Evolutionary conservation across 2,888 invertebrate species (phyloP).

Genomic region (Ditula angustiorana): DNA sequence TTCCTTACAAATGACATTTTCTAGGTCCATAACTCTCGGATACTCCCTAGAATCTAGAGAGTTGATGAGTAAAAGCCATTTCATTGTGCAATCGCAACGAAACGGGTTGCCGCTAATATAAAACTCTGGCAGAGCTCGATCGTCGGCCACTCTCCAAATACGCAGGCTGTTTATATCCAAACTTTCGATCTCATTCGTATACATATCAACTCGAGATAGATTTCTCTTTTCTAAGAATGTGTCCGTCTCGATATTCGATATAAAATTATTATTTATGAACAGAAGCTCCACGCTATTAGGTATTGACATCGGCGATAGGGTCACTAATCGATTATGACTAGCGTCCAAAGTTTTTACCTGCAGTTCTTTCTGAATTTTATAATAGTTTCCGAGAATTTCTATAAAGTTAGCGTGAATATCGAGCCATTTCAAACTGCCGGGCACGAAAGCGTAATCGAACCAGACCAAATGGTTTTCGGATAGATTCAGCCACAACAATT

Average conservation of each 20-base stretch:
- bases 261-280: slow-evolving; percentile 95
- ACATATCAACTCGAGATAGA: slow-evolving; percentile 94
- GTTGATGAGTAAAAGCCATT: slow-evolving; percentile 96
- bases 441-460: slow-evolving; percentile 97
- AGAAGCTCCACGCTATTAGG: slow-evolving; percentile 94
- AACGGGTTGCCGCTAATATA: slow-evolving; percentile 97
- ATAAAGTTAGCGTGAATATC: slow-evolving; percentile 96
- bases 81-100: slow-evolving; percentile 97
- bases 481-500: slow-evolving; percentile 94
- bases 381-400: slow-evolving; percentile 94
- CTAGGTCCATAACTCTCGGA: slow-evolving; percentile 94
- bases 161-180: slow-evolving; percentile 93
- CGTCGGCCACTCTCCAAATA: slow-evolving; percentile 88
- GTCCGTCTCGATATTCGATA: slow-evolving; percentile 91
- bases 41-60: slow-evolving; percentile 93
- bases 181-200: slow-evolving; percentile 93
- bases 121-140: slow-evolving; percentile 92
- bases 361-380: slow-evolving; percentile 92
- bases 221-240: slow-evolving; percentile 94
- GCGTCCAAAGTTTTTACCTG: slow-evolving; percentile 94
- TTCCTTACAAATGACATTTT: slow-evolving; percentile 94
- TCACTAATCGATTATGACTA: slow-evolving; percentile 94
- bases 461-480: slow-evolving; percentile 96
- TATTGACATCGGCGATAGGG: slow-evolving; percentile 92
- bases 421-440: slow-evolving; percentile 94